Evolutionary conservation across 2,888 invertebrate species (phyloP), one percentile per base, ranked within the genome.

Genomic region (Sesia apiformis): DNA sequence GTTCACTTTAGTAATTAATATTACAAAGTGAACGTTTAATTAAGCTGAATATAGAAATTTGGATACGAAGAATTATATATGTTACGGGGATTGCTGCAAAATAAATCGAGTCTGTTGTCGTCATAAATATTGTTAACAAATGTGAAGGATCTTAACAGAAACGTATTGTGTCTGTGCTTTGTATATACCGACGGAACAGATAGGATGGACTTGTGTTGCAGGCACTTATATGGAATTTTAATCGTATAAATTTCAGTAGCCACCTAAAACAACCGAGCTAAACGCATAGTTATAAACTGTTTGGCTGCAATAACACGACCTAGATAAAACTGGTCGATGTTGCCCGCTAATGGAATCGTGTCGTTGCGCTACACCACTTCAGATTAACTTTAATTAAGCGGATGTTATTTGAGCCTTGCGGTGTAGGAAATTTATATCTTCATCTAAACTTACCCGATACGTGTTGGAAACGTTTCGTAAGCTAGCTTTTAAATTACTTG

Each of bases 331-430:
- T 58, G 59, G 65, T 67, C 69, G 67, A 68, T 75, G 78, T 78
- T 71, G 69, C 73, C 62, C 68, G 71, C 73, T 83, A 84, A 85
- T 82, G 75, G 81, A 81, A 81, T 79, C 80, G 73, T 81, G 81
- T 81, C 74, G 76, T 71, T 74, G 76, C 73, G 74, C 74, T 72
- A 78, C 78, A 75, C 77, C 75, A 78, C 78, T 81, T 70, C 69
- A 78, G 83, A 84, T 85, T 84, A 82, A 82, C 79, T 84, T 84
- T 84, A 85, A 85, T 84, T 84, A 84, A 84, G 79, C 74, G 78
- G 76, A 79, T 84, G 84, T 79, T 81, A 81, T 81, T 81, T 72
- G 75, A 78, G 79, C 81, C 78, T 81, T 65, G 70, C 60, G 59
- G 66, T 46, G 46, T 8, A 69, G 73, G 69, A 74, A 71, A 78